Evolutionary conservation across 2,888 invertebrate species (phyloP), one percentile per base, ranked within the genome.

Genomic region (Bedellia somnulentella): DNA sequence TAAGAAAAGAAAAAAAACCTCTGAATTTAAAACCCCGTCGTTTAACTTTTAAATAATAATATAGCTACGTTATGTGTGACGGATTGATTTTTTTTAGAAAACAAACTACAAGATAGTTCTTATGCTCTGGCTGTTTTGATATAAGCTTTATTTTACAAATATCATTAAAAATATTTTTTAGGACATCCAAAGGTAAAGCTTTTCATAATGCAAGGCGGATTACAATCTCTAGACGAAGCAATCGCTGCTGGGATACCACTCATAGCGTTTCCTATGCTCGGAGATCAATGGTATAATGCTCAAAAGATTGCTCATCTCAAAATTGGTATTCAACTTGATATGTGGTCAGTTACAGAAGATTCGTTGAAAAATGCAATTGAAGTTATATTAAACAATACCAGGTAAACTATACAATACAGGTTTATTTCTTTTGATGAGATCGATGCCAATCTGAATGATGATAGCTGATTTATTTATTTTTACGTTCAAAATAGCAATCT

Each of bases 211-310:
- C 27, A 27, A 11, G 27, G 17, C 3, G 27, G 27, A 2, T 11
- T 27, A 5, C 27, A 27, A 12, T 27, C 27, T 5, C 16, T 18
- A 9, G 27, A 27, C 11, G 27, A 27, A 11, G 16, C 27, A 2
- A 17, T 17, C 15, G 10, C 11, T 2, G 27, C 27, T 5, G 27
- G 27, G 5, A 18, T 27, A 12, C 27, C 27, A 10, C 16, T 27
- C 11, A 16, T 27, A 11, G 27, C 27, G 2, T 27, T 27, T 5
- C 31, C 31, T 2, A 26, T 31, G 15, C 10, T 31, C 8, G 31
- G 26, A n/a, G 31, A 31, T 10, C 31, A 31, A 9, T 17, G 26
- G 18, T 31, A 26, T 22, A 31, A 31, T 12, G 31, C 26, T 2
- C 26, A 25, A 4, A 31, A 31, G 14, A 26, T 21, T 9, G 31